A percentile compares a stretch with the other conserved stretches of the same genome.
Evolutionary conservation across 2,888 invertebrate genomes (phyloP).

Genomic region (Liodrosophila aerea): DNA sequence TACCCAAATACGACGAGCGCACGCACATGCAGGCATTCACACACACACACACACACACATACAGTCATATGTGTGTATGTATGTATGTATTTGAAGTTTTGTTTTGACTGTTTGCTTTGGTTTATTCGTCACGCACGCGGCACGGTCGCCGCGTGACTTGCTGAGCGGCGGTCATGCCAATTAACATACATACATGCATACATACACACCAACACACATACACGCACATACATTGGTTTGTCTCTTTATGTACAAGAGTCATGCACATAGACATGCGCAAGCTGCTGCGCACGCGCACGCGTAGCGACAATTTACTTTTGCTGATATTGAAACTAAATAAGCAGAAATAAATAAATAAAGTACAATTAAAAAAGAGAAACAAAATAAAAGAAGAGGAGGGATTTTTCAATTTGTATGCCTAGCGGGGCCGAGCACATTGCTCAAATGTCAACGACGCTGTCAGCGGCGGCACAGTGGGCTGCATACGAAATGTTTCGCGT

Average conservation of each 20-base stretch:
- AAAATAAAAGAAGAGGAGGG: no score
- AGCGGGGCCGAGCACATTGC: constrained; percentile 59
- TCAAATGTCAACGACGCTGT: constrained; percentile 74
- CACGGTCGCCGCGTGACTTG: constrained; percentile 58
- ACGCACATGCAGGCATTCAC: constrained; percentile 7
- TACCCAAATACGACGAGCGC: constrained; percentile 28
- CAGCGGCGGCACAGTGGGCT: constrained; percentile 68
- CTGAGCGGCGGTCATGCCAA: constrained; percentile 54
- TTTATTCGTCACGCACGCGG: constrained; percentile 58
- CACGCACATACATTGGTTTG: constrained; percentile 1
- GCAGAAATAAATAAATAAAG: constrained; percentile 4
- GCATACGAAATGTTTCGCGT: constrained; percentile 61
- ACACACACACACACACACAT: constrained; percentile 11
- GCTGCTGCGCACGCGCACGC: constrained; percentile 71
- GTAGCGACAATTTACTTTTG: constrained; percentile 70
- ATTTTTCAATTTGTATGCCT: constrained; percentile 71
- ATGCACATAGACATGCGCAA: neutral
- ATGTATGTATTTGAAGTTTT: constrained; percentile 52
- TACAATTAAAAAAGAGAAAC: constrained; percentile 5
- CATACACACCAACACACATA: constrained; percentile 1
- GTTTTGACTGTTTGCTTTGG: constrained; percentile 68
- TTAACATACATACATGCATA: constrained; percentile 45
- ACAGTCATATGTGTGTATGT: constrained; percentile 21
- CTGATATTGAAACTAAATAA: constrained; percentile 52
- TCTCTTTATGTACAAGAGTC: no score